Conservation (phyloP, 2,113 vertebrate genomes). For the Jacana jacana region DNA sequence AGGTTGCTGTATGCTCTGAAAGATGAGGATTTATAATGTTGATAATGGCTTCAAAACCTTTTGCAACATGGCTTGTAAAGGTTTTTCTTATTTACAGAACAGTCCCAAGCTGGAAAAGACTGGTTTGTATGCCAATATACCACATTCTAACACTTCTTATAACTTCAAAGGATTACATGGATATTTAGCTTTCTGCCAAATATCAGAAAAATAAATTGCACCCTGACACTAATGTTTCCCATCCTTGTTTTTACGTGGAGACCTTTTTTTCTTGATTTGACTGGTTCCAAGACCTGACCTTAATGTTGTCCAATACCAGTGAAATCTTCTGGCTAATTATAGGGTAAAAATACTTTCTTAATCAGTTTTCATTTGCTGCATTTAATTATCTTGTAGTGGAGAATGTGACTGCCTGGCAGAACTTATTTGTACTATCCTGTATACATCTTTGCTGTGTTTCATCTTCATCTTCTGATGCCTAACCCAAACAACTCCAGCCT, state of each 20-base stretch:
- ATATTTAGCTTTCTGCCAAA: constrained; percentile 22
- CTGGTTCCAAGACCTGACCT: neutral
- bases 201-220: constrained; percentile 25
- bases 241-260: neutral
- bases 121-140: neutral
- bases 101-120: neutral
- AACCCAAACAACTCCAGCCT: neutral
- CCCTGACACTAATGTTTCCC: neutral
- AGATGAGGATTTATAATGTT: neutral
- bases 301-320: neutral
- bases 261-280: neutral
- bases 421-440: neutral
- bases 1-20: neutral
- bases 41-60: neutral
- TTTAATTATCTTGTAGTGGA: neutral
- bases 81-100: neutral
- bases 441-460: neutral
- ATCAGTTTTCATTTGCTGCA: constrained; percentile 7
- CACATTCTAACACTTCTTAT: neutral
- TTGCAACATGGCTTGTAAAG: neutral
- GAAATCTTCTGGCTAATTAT: neutral
- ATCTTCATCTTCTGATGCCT: neutral
- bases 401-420: neutral
- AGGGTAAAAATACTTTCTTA: constrained; percentile 13
- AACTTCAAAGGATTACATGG: constrained; percentile 25